Evolutionary conservation across 2,113 vertebrate genomes (phyloP).

Genomic region (Centropus unirufus): DNA sequence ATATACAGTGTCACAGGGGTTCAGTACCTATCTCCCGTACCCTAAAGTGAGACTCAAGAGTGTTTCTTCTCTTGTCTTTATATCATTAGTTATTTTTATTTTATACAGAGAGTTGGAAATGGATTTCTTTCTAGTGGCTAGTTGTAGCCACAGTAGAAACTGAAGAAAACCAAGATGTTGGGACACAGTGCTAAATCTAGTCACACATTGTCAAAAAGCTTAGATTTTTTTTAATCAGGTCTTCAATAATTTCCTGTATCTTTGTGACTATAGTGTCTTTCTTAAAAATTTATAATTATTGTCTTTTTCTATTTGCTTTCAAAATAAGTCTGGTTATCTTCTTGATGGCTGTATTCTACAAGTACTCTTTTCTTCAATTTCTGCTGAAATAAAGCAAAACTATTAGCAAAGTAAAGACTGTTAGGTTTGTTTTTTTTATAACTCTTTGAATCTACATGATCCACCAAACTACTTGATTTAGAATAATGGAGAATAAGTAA

Average conservation of each 20-base stretch:
- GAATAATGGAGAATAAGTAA: not conserved
- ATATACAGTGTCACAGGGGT: not conserved
- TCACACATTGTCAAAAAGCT: not conserved
- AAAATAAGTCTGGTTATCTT: not conserved
- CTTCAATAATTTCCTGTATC: not conserved
- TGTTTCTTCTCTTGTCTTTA: not conserved
- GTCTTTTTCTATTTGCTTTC: not conserved
- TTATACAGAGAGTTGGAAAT: not conserved
- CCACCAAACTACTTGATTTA: not conserved
- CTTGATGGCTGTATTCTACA: not conserved
- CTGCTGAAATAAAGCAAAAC: not conserved
- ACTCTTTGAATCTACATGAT: not conserved
- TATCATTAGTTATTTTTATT: not conserved
- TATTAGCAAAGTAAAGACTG: not conserved
- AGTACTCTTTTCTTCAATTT: not conserved
- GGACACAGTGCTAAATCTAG: not conserved
- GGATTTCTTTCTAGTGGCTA: not conserved
- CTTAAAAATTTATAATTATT: not conserved
- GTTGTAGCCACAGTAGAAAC: not conserved
- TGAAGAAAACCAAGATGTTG: not conserved
- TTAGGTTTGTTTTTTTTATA: not conserved
- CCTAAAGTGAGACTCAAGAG: not conserved
- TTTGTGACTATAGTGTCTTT: not conserved
- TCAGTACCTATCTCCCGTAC: not conserved
- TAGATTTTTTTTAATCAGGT: not conserved